Base-by-base conservation (phyloP, 2,797 vertebrate species). In the Coccyzus lansbergi region DNA sequence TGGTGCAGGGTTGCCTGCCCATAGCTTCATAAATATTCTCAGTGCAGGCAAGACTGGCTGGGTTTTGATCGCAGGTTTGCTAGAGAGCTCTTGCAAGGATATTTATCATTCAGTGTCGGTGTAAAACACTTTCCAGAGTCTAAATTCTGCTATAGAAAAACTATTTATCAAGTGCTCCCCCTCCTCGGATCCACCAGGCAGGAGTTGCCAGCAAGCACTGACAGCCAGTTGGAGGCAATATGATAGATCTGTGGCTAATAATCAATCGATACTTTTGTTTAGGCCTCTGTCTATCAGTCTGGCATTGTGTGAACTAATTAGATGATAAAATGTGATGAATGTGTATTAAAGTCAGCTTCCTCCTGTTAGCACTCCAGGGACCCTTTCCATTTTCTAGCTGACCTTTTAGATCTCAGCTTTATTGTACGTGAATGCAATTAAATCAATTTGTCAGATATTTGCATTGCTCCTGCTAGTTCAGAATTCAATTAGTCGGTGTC, bases 271-370 rank as follows among this genome's bases (percentile, higher is more conserved):
- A 98, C 95, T 95, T 96, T 96, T 97, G 98, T 97, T 98, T 98
- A 95, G 96, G 98, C 95, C 97, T 96, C 97, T 96, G 98, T 98
- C 98, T 98, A 98, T 98, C 98, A 97, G 97, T 77, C 98, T 99
- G 98, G 98, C 98, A 98, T 98, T 98, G 97, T 97, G 97, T 83
- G 96, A 97, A 98, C 99, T 99, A 99, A 99, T 99, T 99, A 99
- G 98, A 99, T 98, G 99, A 99, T 99, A 98, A 98, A 99, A 99
- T 98, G 98, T 99, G 99, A 99, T 99, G 98, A 98, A 99, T 99
- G 98, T 97, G 98, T 98, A 98, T 98, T 98, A 98, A 98, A 99
- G 97, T 98, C 98, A 96, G 98, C 97, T 97, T 98, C 97, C 97
- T 97, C 93, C 96, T 89, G 96, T 98, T 97, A 97, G 98, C 96